These are phyloP conservation scores for Brachypterus glaber DNA, from an alignment of 2,888 invertebrate species.

Conservation along the genomic window DNA sequence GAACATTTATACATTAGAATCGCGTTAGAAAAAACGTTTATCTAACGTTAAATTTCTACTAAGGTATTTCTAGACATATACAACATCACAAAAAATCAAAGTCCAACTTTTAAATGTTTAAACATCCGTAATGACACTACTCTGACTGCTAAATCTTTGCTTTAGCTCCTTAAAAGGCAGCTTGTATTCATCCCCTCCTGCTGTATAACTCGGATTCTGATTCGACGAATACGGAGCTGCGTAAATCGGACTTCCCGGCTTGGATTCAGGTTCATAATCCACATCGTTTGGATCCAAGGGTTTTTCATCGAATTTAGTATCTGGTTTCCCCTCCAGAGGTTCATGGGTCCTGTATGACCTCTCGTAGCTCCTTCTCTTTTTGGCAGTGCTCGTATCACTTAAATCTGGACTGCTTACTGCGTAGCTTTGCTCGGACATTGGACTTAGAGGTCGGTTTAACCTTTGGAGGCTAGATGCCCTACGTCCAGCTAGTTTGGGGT, in stretches of 20 bases:
- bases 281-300: constrained; percentile 58
- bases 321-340: constrained; percentile 61
- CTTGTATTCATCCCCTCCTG: constrained; percentile 30
- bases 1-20: too few relatives aligned
- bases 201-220: constrained; percentile 6
- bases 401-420: too few relatives aligned
- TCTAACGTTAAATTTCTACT: too few relatives aligned
- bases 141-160: constrained; percentile 31
- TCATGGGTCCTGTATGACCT: constrained; percentile 76
- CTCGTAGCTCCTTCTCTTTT: constrained; percentile 68
- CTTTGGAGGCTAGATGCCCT: constrained; percentile 21
- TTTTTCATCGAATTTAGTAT: constrained; percentile 72
- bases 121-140: constrained; percentile 35
- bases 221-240: constrained; percentile 17
- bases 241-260: constrained; percentile 9
- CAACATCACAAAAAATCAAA: too few relatives aligned
- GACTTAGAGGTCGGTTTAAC: too few relatives aligned
- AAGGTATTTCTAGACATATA: too few relatives aligned
- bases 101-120: too few relatives aligned
- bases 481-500: constrained; percentile 29
- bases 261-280: constrained; percentile 19
- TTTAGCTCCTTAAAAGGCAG: constrained; percentile 22
- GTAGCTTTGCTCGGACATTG: too few relatives aligned
- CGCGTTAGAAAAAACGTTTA: too few relatives aligned
- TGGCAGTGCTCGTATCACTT: constrained; percentile 30